These are phyloP conservation scores for Lysandra bellargus DNA, from an alignment of 2,888 invertebrate genomes.

Conservation along the genomic window DNA sequence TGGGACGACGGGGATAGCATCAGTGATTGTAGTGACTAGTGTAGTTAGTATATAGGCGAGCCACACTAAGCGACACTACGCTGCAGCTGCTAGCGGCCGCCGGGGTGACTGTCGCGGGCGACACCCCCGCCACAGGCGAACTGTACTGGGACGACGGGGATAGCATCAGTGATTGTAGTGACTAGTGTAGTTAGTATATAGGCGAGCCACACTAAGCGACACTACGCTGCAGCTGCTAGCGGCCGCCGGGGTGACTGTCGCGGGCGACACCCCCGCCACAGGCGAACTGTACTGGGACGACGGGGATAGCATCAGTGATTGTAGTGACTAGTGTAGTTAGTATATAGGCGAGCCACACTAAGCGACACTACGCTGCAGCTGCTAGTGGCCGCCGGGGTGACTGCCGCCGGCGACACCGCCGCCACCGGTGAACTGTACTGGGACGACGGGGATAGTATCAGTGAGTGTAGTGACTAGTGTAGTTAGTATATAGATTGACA, in stretches of 20 bases:
- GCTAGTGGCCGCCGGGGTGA: neutral
- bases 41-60: neutral
- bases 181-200: neutral
- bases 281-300: conserved; percentile 36
- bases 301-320: conserved; percentile 70
- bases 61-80: too few relatives aligned
- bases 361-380: neutral
- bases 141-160: neutral
- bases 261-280: too few relatives aligned
- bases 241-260: neutral
- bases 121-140: neutral
- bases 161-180: conserved; percentile 72
- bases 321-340: conserved; percentile 32
- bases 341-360: neutral
- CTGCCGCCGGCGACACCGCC: too few relatives aligned
- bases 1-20: too few relatives aligned
- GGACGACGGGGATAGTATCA: conserved; percentile 51
- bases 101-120: too few relatives aligned
- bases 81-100: neutral
- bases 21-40: conserved; percentile 44
- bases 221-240: neutral
- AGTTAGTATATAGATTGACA: neutral
- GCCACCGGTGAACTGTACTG: neutral
- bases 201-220: too few relatives aligned
- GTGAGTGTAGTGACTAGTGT: conserved; percentile 60